Evolutionary conservation across 2,888 invertebrate species (phyloP).

Genomic region (Leucoma salicis): DNA sequence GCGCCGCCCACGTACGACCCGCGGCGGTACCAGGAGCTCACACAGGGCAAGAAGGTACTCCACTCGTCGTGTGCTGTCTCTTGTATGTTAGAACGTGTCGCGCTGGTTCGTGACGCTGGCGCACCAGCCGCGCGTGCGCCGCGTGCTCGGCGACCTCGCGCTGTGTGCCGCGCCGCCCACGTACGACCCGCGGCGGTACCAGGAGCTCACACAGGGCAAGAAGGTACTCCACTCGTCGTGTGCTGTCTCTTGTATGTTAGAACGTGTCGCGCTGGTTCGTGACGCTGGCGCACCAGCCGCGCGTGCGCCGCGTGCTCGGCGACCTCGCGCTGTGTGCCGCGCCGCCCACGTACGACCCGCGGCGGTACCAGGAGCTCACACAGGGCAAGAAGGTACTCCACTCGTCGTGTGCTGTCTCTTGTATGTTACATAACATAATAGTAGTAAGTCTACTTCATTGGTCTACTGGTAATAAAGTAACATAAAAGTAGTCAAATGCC

Average conservation of each 20-base stretch:
- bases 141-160: conserved; percentile 83
- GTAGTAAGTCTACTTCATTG: too few species aligned
- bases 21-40: conserved; percentile 85
- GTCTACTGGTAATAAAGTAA: too few species aligned
- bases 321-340: conserved; percentile 87
- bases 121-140: conserved; percentile 88
- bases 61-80: too few species aligned
- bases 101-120: conserved; percentile 97
- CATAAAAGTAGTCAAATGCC: too few species aligned
- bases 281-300: conserved; percentile 94
- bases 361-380: conserved; percentile 84
- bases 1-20: conserved; percentile 91
- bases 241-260: too few species aligned
- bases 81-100: too few species aligned
- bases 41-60: conserved; percentile 54
- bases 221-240: conserved; percentile 51
- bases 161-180: conserved; percentile 90
- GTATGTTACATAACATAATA: too few species aligned
- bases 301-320: conserved; percentile 83
- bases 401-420: too few species aligned
- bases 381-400: conserved; percentile 53
- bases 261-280: conserved; percentile 97
- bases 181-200: conserved; percentile 90
- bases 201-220: conserved; percentile 66
- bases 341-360: conserved; percentile 89